A percentile compares a stretch with the other conserved stretches of the same genome.
These are phyloP conservation scores for Drosophila paramelanica DNA, from an alignment of 2,888 invertebrate genomes.

Conservation along the genomic window DNA sequence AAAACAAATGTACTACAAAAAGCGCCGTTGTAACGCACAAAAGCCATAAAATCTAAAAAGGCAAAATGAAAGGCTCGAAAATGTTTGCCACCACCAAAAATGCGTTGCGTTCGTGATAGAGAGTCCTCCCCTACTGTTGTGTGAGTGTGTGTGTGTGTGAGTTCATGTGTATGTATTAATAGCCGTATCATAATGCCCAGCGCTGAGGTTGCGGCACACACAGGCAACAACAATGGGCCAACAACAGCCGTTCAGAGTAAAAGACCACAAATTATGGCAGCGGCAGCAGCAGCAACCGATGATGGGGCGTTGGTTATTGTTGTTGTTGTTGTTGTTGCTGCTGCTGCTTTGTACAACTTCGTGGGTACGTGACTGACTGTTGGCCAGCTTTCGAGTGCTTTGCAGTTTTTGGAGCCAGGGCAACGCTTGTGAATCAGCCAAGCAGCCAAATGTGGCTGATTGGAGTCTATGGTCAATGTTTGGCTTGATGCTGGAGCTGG, in stretches of 20 bases:
- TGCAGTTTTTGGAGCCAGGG: constrained; percentile 26
- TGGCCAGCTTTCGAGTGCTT: constrained; percentile 65
- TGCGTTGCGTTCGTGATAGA: constrained; percentile 33
- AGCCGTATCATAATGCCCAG: constrained; percentile 70
- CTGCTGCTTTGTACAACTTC: constrained; percentile 44
- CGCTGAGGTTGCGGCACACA: constrained; percentile 68
- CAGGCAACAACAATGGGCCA: constrained; percentile 48
- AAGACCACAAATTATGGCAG: constrained; percentile 75
- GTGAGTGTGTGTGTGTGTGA: constrained; percentile 16
- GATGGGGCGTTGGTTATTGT: constrained; percentile 52
- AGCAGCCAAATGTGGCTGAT: constrained; percentile 40
- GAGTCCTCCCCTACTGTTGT: constrained; percentile 25
- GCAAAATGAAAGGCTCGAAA: constrained; percentile 75
- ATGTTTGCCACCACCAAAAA: constrained; percentile 75
- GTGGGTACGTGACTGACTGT: constrained; percentile 62
- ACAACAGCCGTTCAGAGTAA: constrained; percentile 55
- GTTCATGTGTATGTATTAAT: constrained; percentile 56
- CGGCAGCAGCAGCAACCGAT: constrained; percentile 44
- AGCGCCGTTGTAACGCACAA: constrained; percentile 77
- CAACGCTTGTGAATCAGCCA: constrained; percentile 57
- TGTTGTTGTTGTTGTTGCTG: constrained; percentile 23
- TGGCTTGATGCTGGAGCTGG: constrained; percentile 4
- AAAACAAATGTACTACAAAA: constrained; percentile 78
- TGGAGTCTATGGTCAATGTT: constrained; percentile 46
- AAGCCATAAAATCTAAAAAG: constrained; percentile 79